Percentiles rank a stretch among this genome's conserved stretches.
These are phyloP conservation scores for Caenorhabditis sulstoni DNA, from an alignment of 2,888 invertebrate species.

Conservation along the genomic window DNA sequence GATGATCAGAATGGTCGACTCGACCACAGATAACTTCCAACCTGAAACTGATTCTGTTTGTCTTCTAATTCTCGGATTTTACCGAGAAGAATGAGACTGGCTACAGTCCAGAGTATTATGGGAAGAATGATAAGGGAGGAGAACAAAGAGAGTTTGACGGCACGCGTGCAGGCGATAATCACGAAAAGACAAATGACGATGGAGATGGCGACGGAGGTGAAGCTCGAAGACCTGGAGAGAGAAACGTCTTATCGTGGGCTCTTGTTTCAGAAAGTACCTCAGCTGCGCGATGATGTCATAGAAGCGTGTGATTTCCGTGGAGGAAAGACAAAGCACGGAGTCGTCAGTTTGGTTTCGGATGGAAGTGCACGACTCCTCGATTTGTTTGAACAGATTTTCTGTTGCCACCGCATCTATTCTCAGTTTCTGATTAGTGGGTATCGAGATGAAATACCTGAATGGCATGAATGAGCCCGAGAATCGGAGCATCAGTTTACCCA, in stretches of 20 bases:
- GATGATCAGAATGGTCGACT: slow-evolving; percentile 78
- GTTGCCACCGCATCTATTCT: slow-evolving; percentile 46
- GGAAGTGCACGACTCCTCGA: slow-evolving; percentile 24
- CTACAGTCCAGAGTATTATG: slow-evolving; percentile 63
- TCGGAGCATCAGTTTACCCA: slow-evolving; percentile 49
- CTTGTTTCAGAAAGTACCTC: too few relatives aligned
- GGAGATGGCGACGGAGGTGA: slow-evolving; percentile 64
- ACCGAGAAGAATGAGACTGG: slow-evolving; percentile 60
- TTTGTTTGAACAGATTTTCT: slow-evolving; percentile 46
- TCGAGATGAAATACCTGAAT: slow-evolving; percentile 62
- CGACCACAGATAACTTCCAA: slow-evolving; percentile 79
- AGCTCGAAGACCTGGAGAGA: slow-evolving; percentile 61
- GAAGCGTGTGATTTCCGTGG: slow-evolving; percentile 60
- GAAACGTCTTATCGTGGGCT: too few relatives aligned
- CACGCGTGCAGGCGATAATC: slow-evolving; percentile 68
- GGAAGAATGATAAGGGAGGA: slow-evolving; percentile 57
- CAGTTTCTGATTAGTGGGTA: slow-evolving; percentile 59
- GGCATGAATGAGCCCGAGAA: too few relatives aligned
- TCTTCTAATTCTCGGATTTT: neutral
- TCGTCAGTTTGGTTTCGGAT: slow-evolving; percentile 28
- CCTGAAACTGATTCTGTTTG: too few relatives aligned
- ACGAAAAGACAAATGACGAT: slow-evolving; percentile 72
- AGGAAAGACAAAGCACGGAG: slow-evolving; percentile 56
- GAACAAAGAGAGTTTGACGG: slow-evolving; percentile 59
- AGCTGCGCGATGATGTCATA: slow-evolving; percentile 61